Evolutionary conservation across 2,888 invertebrate genomes (phyloP), one percentile per base, ranked within the genome.

Genomic region (Euplexia lucipara): DNA sequence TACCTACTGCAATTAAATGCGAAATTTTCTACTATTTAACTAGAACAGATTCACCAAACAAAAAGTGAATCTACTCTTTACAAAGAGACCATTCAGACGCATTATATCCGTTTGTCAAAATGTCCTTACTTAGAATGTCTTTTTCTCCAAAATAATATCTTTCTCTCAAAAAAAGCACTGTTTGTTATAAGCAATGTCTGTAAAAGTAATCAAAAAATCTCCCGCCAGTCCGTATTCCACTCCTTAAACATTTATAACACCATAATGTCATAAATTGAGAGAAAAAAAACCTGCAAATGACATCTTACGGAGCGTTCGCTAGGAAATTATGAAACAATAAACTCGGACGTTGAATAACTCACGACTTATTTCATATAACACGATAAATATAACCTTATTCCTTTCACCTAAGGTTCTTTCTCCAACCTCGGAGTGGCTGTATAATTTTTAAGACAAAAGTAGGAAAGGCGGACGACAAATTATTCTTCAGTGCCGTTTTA

Each of bases 251-350:
- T 77, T 70, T 70, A 76, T 44, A 72, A 64, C 76, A 35, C 66
- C 64, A 63, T 76, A 44, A 66, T 54, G 57, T 45, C 73, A 66
- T 79, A 70, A 79, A 76, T 82, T 59, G 37, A 59, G 58, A 66
- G n/a, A 69, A 62, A 76, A 77, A 69, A 68, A 65, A 22, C 22
- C 52, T 52, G 62, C 34, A 56, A 49, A 45, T 60, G 72, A 75
- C 57, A 64, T 47, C 75, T 59, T 22, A 49, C 61, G 39, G 41
- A 65, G 70, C 56, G 65, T 71, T 70, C 45, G 73, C 59, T 35
- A 77, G 60, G 65, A 70, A 77, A 80, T 82, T 77, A 74, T 80
- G 58, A 70, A 80, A 80, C 77, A 82, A 73, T 79, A 79, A 79
- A 82, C 63, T 67, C 42, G 49, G 56, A 51, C 64, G 49, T 57